A percentile compares a stretch with the other conserved stretches of the same genome.
phyloP scores from a whole-genome alignment of 2,888 invertebrate species.

The Arctia plantaginis region DNA sequence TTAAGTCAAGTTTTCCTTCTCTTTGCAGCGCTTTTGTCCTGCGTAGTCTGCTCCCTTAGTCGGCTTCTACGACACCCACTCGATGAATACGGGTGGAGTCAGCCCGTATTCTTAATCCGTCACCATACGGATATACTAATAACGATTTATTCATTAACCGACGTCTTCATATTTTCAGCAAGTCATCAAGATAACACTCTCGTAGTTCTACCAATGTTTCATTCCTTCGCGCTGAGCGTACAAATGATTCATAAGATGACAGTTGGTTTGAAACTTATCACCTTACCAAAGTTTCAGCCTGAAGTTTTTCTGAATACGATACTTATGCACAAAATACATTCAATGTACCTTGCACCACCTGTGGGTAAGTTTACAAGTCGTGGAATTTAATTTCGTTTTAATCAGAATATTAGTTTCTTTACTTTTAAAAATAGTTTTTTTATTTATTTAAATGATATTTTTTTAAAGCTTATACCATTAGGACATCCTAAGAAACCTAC shows the following conservation, averaged over 20 bases:
- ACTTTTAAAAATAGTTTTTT: no score
- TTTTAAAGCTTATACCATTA: no score
- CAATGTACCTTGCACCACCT: conserved; percentile 91
- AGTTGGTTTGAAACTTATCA: conserved; percentile 87
- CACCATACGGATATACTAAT: not conserved
- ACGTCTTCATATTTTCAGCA: conserved; percentile 29
- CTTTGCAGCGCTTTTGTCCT: no score
- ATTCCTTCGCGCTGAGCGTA: conserved; percentile 90
- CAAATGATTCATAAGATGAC: conserved; percentile 86
- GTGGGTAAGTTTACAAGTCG: conserved; percentile 81
- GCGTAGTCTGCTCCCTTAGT: no score
- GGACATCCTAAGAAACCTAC: no score
- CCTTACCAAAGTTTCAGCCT: conserved; percentile 91
- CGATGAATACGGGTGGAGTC: no score
- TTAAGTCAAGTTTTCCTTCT: no score
- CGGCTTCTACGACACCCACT: no score
- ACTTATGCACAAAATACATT: conserved; percentile 85
- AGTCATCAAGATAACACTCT: conserved; percentile 86
- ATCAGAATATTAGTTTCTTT: no score
- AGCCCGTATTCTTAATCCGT: no score
- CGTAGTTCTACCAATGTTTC: conserved; percentile 91
- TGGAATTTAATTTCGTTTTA: not conserved
- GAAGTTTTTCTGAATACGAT: conserved; percentile 88
- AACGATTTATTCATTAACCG: not conserved
- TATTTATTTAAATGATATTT: no score